These are phyloP conservation scores for Ceyx margarethae DNA, from an alignment of 2,113 vertebrate genomes.

Conservation along the genomic window DNA sequence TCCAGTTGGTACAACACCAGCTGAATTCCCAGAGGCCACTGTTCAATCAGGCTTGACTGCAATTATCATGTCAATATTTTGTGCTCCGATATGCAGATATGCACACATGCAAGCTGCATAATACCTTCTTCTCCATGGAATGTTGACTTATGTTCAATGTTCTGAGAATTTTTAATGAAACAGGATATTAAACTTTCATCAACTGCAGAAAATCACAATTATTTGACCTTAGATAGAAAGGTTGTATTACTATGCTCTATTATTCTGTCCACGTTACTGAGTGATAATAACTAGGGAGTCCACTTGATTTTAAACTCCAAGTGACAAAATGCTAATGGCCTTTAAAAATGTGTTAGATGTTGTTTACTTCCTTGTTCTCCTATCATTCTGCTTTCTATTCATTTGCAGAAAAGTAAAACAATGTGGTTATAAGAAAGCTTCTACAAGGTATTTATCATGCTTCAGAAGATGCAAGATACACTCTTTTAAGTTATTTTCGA, in stretches of 20 bases:
- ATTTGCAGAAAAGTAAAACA: background rate
- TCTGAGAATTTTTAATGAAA: slow-evolving; percentile 82
- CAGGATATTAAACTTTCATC: slow-evolving; percentile 74
- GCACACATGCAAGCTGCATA: slow-evolving; percentile 83
- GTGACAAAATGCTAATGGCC: background rate
- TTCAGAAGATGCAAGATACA: background rate
- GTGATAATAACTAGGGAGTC: background rate
- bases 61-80: slow-evolving; percentile 99
- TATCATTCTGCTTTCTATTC: background rate
- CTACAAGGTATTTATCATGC: background rate
- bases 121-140: slow-evolving; percentile 82
- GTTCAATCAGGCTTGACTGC: slow-evolving; percentile 88
- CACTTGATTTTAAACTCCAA: background rate
- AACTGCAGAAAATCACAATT: slow-evolving; percentile 69
- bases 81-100: slow-evolving; percentile 87
- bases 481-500: background rate
- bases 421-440: background rate
- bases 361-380: background rate
- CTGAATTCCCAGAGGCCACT: slow-evolving; percentile 86
- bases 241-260: background rate
- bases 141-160: slow-evolving; percentile 79
- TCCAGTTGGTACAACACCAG: slow-evolving; percentile 90
- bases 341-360: background rate
- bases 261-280: slow-evolving; percentile 16
- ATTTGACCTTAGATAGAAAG: slow-evolving; percentile 71